Conservation (phyloP, 2,113 vertebrate species). For the Candoia aspera region DNA sequence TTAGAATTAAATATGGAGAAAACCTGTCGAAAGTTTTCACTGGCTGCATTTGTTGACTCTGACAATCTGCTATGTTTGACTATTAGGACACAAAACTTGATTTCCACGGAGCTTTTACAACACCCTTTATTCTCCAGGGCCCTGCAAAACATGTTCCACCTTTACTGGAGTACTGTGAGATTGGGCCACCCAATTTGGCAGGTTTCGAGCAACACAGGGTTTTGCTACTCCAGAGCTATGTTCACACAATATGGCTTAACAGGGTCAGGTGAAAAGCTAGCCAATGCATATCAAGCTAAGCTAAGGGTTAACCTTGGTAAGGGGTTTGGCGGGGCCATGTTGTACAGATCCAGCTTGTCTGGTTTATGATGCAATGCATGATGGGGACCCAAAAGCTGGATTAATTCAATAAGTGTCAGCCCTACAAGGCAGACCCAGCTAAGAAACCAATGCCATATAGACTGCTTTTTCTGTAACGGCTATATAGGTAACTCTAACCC, state of each 20-base stretch:
- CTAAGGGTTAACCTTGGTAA: too few relatives aligned
- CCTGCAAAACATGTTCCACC: not conserved
- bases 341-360: too few relatives aligned
- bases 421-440: too few relatives aligned
- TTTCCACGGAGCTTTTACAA: not conserved
- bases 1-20: not conserved
- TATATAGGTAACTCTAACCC: too few relatives aligned
- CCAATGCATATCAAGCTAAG: too few relatives aligned
- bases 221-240: not conserved
- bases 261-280: not conserved
- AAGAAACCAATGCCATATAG: too few relatives aligned
- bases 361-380: too few relatives aligned
- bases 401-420: too few relatives aligned
- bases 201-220: not conserved
- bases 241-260: not conserved
- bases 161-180: not conserved
- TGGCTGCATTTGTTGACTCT: not conserved
- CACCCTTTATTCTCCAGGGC: not conserved
- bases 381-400: too few relatives aligned
- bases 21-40: not conserved
- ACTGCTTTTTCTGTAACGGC: too few relatives aligned
- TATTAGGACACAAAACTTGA: not conserved
- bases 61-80: not conserved
- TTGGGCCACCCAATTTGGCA: not conserved
- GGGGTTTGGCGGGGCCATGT: too few relatives aligned